Conservation (phyloP, 2,888 invertebrate species). For the Plagodis pulveraria region DNA sequence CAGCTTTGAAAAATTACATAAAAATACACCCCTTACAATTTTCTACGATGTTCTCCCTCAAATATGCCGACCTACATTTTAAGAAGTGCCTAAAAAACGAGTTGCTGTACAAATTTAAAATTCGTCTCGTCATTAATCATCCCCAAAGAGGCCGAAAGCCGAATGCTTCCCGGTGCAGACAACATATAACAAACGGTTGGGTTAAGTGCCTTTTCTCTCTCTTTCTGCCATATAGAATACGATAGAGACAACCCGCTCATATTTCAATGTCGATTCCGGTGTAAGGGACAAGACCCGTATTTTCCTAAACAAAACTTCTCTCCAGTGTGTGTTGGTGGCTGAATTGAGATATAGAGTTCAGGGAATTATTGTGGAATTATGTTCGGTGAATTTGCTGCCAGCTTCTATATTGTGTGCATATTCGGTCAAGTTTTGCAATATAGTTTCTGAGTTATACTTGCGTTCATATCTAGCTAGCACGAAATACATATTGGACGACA, state of each 20-base stretch:
- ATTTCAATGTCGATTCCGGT: constrained; percentile 68
- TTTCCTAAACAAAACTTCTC: constrained; percentile 60
- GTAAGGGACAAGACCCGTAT: constrained; percentile 60
- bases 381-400: constrained; percentile 8
- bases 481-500: no score
- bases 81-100: constrained; percentile 30
- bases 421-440: no score
- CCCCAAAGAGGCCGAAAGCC: constrained; percentile 58
- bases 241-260: constrained; percentile 52
- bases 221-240: constrained; percentile 35
- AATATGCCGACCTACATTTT: constrained; percentile 36
- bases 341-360: constrained; percentile 39
- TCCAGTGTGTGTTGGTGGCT: constrained; percentile 28
- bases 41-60: constrained; percentile 11
- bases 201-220: constrained; percentile 53
- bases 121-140: constrained; percentile 67
- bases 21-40: neutral
- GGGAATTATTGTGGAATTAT: constrained; percentile 17
- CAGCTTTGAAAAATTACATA: no score
- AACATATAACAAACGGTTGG: constrained; percentile 64
- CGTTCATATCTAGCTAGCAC: no score
- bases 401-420: no score
- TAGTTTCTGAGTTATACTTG: no score
- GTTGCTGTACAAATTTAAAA: constrained; percentile 58
- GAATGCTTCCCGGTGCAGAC: constrained; percentile 60